Evolutionary conservation across 2,888 invertebrate genomes (phyloP).

Genomic region (Ophion ellenae): DNA sequence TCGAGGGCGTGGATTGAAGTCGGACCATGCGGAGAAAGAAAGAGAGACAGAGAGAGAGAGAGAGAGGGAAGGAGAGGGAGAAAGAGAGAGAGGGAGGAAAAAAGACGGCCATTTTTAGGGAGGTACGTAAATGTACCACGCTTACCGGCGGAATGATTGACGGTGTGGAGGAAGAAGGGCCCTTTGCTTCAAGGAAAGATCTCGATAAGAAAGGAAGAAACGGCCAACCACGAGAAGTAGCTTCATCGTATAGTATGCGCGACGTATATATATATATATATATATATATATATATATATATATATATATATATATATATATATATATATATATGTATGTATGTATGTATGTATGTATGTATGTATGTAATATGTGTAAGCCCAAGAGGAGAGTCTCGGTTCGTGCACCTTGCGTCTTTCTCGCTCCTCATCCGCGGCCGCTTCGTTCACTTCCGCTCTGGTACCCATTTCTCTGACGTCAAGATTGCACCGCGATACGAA

Average conservation of each 20-base stretch:
- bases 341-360: background rate
- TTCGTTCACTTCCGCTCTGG: constrained; percentile 75
- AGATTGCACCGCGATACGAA: constrained; percentile 54
- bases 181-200: constrained; percentile 74
- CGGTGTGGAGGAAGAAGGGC: constrained; percentile 72
- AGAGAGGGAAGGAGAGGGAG: background rate
- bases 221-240: constrained; percentile 73
- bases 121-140: constrained; percentile 45
- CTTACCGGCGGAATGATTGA: constrained; percentile 61
- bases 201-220: constrained; percentile 73
- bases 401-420: constrained; percentile 69
- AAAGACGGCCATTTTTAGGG: constrained; percentile 62
- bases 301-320: background rate
- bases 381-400: constrained; percentile 68
- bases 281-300: constrained; percentile 20
- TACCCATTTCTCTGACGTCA: constrained; percentile 74
- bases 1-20: constrained; percentile 48
- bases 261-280: constrained; percentile 7
- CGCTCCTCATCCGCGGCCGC: constrained; percentile 52
- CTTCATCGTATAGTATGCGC: constrained; percentile 37
- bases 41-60: background rate
- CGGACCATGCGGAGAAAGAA: background rate
- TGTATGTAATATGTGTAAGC: background rate
- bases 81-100: background rate
- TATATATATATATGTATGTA: constrained; percentile 27